Base-by-base conservation (phyloP, 2,797 vertebrate species). In the Linurgus olivaceus region DNA sequence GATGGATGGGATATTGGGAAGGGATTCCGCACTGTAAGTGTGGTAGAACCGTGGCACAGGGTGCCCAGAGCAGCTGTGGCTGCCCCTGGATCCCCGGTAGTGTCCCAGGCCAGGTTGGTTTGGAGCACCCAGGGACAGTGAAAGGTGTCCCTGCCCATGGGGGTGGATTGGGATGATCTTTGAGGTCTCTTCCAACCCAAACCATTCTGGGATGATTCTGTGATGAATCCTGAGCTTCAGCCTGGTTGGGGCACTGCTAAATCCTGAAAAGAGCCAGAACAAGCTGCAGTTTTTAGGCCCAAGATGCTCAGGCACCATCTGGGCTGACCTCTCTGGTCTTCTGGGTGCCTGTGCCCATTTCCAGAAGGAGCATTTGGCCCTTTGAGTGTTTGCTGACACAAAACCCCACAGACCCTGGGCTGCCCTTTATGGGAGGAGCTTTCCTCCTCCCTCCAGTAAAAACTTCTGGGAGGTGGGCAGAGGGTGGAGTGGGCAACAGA, bases 241-340 rank as follows among this genome's bases (percentile, higher is more conserved):
- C 24, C 24, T 20, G 62, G 17, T 23, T 23, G 55, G 59, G 40
- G 6, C 57, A 3, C 26, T n/a, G 23, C 51, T 57, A 10, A 40
- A n/a, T 15, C 26, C 50, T 9, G 19, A 29, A 33, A 55, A 15
- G 3, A 40, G 45, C 35, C 59, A 19, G 29, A 31, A 26, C 0
- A 3, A 73, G 19, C 52, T 24, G 55, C 4, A 10, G 11, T 5
- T 13, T 65, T 29, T 2, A 25, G 71, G 40, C n/a, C 63, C 3
- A 0, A 3, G 10, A 20, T 35, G 6, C 42, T 78, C 3, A 0
- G 13, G 9, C 42, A 19, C 6, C 75, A 8, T 8, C 33, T 13
- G 51, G 52, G 14, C 9, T 10, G 18, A 6, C 18, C 5, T 17
- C 21, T 9, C 15, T 31, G 42, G 0, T 42, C 75, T 37, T 21